phyloP scores from a whole-genome alignment of 1,140 invertebrate species.

The Brachionus rubens region DNA sequence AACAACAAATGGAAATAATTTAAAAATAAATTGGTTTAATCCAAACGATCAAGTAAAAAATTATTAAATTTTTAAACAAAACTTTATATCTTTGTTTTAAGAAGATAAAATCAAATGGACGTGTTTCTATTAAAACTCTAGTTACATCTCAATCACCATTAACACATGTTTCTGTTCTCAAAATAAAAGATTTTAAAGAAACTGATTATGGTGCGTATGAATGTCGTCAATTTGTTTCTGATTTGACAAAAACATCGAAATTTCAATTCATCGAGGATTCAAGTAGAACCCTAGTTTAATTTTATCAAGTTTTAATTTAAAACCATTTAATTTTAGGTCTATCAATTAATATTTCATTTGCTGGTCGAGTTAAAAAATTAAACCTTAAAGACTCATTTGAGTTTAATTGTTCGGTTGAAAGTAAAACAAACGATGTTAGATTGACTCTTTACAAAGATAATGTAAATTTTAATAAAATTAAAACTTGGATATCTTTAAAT shows the following conservation, averaged over 20 bases:
- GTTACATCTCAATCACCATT: background rate
- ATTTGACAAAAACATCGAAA: background rate
- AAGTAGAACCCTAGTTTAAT: background rate
- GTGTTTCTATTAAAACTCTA: background rate
- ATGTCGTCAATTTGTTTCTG: background rate
- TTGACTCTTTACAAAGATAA: constrained; percentile 4
- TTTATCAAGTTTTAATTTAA: background rate
- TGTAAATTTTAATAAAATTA: background rate
- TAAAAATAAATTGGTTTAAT: background rate
- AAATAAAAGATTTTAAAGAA: background rate
- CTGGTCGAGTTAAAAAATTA: background rate
- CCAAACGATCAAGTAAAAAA: background rate
- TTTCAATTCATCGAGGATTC: constrained; percentile 10
- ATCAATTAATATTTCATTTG: background rate
- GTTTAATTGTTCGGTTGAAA: background rate
- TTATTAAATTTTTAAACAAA: background rate
- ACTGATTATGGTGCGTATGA: constrained; percentile 15
- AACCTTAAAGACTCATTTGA: background rate
- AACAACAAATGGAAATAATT: background rate
- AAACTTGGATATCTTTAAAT: background rate
- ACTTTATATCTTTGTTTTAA: background rate
- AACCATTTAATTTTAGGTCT: background rate
- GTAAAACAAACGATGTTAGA: background rate
- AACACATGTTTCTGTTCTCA: background rate
- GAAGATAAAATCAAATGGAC: background rate